Conservation (phyloP, 2,888 invertebrate species). For the Mythimna loreyi region DNA sequence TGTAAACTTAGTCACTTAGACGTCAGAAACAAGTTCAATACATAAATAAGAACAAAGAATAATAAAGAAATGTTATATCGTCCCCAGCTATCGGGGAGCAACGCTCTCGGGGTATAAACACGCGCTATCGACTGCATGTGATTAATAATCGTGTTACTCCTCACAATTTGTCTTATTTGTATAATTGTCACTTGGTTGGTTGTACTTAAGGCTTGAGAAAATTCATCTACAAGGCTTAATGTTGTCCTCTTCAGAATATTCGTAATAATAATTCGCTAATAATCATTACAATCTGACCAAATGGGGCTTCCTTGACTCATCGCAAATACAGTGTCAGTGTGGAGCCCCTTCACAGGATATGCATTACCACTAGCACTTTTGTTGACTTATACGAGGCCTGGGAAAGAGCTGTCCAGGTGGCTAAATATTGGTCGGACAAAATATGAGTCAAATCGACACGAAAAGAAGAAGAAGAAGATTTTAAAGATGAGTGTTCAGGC, state of each 20-base stretch:
- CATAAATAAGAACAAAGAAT: slow-evolving; percentile 53
- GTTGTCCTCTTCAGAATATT: neutral
- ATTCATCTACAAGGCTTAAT: neutral
- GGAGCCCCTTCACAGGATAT: too few species aligned
- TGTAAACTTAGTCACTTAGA: slow-evolving; percentile 11
- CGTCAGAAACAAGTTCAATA: slow-evolving; percentile 23
- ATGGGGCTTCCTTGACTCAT: too few species aligned
- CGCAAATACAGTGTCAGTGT: too few species aligned
- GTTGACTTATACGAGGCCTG: too few species aligned
- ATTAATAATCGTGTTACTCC: slow-evolving; percentile 38
- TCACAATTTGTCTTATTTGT: slow-evolving; percentile 40
- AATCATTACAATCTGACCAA: too few species aligned
- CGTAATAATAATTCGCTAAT: neutral
- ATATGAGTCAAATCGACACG: too few species aligned
- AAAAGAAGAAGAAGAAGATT: too few species aligned
- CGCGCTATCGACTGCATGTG: slow-evolving; percentile 46
- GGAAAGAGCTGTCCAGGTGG: too few species aligned
- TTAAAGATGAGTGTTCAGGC: too few species aligned
- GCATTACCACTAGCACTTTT: too few species aligned
- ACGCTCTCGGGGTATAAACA: slow-evolving; percentile 57
- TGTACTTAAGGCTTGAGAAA: neutral
- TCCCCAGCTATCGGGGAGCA: slow-evolving; percentile 51
- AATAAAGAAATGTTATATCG: slow-evolving; percentile 52
- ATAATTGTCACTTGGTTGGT: slow-evolving; percentile 6
- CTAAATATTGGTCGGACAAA: too few species aligned